These are phyloP conservation scores for Oryzias curvinotus DNA, from an alignment of 2,113 vertebrate species.

Conservation along the genomic window DNA sequence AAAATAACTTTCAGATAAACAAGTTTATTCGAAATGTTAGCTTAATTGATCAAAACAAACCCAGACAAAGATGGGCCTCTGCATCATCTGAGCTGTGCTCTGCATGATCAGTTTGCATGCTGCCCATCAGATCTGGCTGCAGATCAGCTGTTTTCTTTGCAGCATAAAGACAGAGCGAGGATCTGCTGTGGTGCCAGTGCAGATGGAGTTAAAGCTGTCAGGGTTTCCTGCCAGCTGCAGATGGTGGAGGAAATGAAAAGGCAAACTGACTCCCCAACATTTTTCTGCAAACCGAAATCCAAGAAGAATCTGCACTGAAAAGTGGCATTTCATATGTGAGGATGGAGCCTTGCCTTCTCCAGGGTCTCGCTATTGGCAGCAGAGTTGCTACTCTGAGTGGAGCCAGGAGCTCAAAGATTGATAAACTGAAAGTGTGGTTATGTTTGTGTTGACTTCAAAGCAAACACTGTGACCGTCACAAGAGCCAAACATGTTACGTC, in stretches of 20 bases:
- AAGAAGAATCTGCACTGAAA: too few species aligned
- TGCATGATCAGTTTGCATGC: constrained; percentile 24
- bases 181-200: constrained; percentile 42
- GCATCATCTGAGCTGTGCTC: constrained; percentile 11
- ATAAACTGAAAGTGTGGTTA: too few species aligned
- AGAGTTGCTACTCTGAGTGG: too few species aligned
- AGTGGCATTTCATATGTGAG: too few species aligned
- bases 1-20: constrained; percentile 31
- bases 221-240: constrained; percentile 45
- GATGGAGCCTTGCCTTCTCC: too few species aligned
- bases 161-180: constrained; percentile 18
- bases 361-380: too few species aligned
- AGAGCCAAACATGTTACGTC: too few species aligned
- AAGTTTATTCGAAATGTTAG: constrained; percentile 48
- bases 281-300: constrained; percentile 17
- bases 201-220: constrained; percentile 50
- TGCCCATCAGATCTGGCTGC: constrained; percentile 33
- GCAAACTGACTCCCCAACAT: constrained; percentile 32
- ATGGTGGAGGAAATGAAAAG: constrained; percentile 37
- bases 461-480: too few species aligned
- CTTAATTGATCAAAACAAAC: constrained; percentile 54
- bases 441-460: too few species aligned
- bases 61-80: constrained; percentile 29
- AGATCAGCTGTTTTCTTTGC: constrained; percentile 34
- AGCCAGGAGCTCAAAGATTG: too few species aligned